A percentile compares a stretch with the other conserved stretches of the same genome.
phyloP scores from a whole-genome alignment of 2,113 vertebrate genomes.

The Leptocoma aspasia region DNA sequence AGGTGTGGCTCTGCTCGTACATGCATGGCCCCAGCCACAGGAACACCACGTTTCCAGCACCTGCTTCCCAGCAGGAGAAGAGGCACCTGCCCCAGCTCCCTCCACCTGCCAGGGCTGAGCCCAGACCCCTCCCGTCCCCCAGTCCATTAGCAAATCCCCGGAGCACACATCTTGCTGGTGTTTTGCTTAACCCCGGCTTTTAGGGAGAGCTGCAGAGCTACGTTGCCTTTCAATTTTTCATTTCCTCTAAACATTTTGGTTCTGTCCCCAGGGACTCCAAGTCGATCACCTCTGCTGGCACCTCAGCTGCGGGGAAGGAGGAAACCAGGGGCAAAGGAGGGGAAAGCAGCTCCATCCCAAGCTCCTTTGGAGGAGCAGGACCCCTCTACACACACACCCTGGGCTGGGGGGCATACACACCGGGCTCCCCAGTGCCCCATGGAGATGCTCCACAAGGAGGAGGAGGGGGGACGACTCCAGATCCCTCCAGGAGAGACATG shows the following conservation, averaged over 20 bases:
- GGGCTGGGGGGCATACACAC: not conserved
- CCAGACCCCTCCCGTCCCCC: not conserved
- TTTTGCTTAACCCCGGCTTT: not conserved
- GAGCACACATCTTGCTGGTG: not conserved
- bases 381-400: rapidly evolving
- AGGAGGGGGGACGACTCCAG: rapidly evolving
- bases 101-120: not conserved
- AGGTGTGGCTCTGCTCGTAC: not conserved
- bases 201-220: constrained; percentile 7
- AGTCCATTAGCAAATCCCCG: constrained; percentile 24
- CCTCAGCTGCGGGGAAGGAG: not conserved
- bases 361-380: rapidly evolving
- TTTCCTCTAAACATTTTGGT: constrained; percentile 20
- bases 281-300: not conserved
- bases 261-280: not conserved
- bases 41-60: not conserved
- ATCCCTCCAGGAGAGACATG: not conserved
- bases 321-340: not conserved
- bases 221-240: constrained; percentile 9
- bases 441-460: not conserved
- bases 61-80: not conserved
- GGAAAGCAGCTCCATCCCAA: not conserved
- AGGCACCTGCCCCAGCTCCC: rapidly evolving
- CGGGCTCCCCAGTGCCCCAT: rapidly evolving
- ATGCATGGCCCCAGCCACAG: rapidly evolving